phyloP scores from a whole-genome alignment of 2,797 vertebrate genomes.

The Anisognathus igniventris region DNA sequence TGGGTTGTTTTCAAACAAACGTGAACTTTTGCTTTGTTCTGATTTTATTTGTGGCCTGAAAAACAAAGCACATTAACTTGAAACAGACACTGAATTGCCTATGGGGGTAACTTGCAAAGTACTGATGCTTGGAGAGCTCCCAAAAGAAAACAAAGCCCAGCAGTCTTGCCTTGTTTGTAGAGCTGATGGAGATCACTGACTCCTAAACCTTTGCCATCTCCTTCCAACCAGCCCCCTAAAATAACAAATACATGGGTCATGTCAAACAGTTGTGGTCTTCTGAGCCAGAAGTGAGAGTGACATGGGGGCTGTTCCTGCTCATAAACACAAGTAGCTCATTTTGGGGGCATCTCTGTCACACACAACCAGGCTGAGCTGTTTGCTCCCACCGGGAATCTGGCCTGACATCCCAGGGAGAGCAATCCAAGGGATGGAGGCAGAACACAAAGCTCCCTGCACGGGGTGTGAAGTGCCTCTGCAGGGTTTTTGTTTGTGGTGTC shows the following conservation, averaged over 20 bases:
- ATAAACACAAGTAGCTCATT: not conserved
- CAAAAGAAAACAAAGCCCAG: slow-evolving; percentile 60
- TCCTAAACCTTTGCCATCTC: slow-evolving; percentile 59
- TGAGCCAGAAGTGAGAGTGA: slow-evolving; percentile 23
- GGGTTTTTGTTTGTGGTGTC: not conserved
- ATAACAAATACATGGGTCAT: slow-evolving; percentile 27
- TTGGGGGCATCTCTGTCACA: not conserved
- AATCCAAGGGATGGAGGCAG: not conserved
- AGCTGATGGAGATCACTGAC: slow-evolving; percentile 51
- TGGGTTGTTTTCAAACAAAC: slow-evolving; percentile 51
- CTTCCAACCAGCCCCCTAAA: slow-evolving; percentile 18
- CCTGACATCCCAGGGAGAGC: not conserved
- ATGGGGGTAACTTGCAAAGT: slow-evolving; percentile 28
- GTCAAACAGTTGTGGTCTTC: slow-evolving; percentile 39
- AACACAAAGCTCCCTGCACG: not conserved
- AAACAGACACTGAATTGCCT: slow-evolving; percentile 37
- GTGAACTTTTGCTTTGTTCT: slow-evolving; percentile 59
- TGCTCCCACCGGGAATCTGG: not conserved
- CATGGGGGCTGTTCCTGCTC: not conserved
- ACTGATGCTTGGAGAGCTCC: slow-evolving; percentile 42
- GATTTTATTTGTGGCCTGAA: slow-evolving; percentile 59
- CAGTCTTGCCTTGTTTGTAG: slow-evolving; percentile 48
- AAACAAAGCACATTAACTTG: slow-evolving; percentile 60
- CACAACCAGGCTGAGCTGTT: not conserved
- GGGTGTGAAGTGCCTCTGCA: rapidly evolving